A percentile compares a stretch with the other conserved stretches of the same genome.
Conservation (phyloP, 2,797 vertebrate genomes). For the Sebastes minor region DNA sequence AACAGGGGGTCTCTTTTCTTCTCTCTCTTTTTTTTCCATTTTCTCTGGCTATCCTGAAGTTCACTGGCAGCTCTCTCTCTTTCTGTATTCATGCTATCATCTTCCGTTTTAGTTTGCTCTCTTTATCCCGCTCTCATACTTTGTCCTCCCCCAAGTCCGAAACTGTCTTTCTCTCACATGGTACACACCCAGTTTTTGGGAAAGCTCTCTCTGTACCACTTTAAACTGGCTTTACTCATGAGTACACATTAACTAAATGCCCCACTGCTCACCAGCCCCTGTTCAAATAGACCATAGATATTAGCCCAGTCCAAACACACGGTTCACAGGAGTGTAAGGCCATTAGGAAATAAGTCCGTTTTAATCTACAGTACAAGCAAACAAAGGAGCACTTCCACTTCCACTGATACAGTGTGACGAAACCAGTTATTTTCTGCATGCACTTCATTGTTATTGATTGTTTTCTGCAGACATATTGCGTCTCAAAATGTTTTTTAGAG, state of each 20-base stretch:
- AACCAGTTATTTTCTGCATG: neutral
- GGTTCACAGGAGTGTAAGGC: conserved; percentile 16
- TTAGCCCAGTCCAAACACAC: conserved; percentile 44
- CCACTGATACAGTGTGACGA: neutral
- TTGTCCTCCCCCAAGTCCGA: neutral
- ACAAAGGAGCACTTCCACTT: conserved; percentile 25
- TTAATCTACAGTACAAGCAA: conserved; percentile 39
- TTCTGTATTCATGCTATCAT: conserved; percentile 34
- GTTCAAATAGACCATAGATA: conserved; percentile 44
- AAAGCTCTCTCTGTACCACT: conserved; percentile 29
- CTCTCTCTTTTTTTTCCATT: conserved; percentile 35
- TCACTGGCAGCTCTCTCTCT: conserved; percentile 35
- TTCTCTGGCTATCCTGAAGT: conserved; percentile 44
- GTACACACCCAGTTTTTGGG: conserved; percentile 42
- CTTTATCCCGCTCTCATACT: neutral
- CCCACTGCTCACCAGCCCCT: conserved; percentile 18
- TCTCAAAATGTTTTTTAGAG: neutral
- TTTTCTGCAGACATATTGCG: conserved; percentile 10
- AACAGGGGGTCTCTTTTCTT: conserved; percentile 65
- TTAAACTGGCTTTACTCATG: conserved; percentile 33
- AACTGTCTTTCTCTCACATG: conserved; percentile 6
- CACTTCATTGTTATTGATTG: neutral
- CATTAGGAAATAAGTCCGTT: conserved; percentile 37
- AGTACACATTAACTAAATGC: conserved; percentile 67
- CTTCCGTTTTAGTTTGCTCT: conserved; percentile 24